Conservation (phyloP, 1,140 invertebrate species). For the Musca domestica region DNA sequence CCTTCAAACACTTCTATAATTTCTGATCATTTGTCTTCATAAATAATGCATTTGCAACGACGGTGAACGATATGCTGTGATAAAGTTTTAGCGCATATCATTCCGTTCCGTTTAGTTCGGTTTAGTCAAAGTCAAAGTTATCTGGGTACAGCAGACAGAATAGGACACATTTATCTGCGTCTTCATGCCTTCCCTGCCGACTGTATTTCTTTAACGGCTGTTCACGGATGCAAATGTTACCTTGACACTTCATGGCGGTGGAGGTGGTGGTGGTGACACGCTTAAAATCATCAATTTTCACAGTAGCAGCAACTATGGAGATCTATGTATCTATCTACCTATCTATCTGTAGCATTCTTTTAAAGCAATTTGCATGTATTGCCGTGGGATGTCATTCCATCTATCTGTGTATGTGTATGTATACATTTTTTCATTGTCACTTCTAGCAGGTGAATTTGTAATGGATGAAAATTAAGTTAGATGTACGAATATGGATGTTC, state of each 20-base stretch:
- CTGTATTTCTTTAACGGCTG: too few species aligned
- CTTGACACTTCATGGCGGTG: not conserved
- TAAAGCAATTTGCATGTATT: not conserved
- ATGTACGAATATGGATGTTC: too few species aligned
- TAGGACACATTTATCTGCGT: too few species aligned
- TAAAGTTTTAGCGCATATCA: slow-evolving; percentile 1
- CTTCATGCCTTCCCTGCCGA: too few species aligned
- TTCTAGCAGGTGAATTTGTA: too few species aligned
- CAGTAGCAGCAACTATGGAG: not conserved
- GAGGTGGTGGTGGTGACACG: not conserved
- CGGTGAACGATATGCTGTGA: not conserved
- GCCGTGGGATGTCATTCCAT: not conserved
- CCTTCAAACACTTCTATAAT: not conserved
- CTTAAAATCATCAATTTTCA: slow-evolving; percentile 9
- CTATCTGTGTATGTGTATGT: too few species aligned
- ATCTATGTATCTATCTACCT: not conserved
- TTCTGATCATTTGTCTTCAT: slow-evolving; percentile 12
- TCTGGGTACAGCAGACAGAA: too few species aligned
- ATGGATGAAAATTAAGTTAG: too few species aligned
- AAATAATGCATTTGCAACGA: slow-evolving; percentile 5
- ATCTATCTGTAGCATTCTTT: not conserved
- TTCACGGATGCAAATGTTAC: too few species aligned
- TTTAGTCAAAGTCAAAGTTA: too few species aligned
- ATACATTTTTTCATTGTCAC: too few species aligned
- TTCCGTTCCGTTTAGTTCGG: too few species aligned